A percentile compares a stretch with the other conserved stretches of the same genome.
These are phyloP conservation scores for Lissocephala sabroskyi DNA, from an alignment of 2,888 invertebrate genomes.

Conservation along the genomic window DNA sequence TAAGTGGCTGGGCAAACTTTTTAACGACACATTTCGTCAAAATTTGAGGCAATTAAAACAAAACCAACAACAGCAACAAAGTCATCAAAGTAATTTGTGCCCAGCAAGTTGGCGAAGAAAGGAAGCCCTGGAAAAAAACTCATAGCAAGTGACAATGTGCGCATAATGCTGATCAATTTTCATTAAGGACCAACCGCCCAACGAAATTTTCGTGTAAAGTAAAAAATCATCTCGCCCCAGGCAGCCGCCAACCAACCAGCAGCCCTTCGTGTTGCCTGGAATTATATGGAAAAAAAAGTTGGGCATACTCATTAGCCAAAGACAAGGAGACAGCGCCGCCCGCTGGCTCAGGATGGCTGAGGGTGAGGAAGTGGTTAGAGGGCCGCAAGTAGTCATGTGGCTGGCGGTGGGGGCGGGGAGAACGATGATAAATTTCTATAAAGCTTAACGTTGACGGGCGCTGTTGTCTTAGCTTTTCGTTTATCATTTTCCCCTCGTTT, in stretches of 20 bases:
- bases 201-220: conserved; percentile 19
- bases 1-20: too few relatives aligned
- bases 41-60: too few relatives aligned
- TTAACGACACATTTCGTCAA: too few relatives aligned
- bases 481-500: conserved; percentile 7
- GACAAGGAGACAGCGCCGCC: conserved; percentile 30
- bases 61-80: conserved; percentile 23
- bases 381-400: too few relatives aligned
- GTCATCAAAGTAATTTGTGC: conserved; percentile 41
- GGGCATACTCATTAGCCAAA: conserved; percentile 39
- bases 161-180: conserved; percentile 47
- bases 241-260: not conserved
- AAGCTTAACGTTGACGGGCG: conserved; percentile 43
- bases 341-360: not conserved
- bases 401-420: not conserved
- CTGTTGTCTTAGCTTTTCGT: conserved; percentile 9
- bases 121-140: not conserved
- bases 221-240: conserved; percentile 21
- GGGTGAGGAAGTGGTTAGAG: too few relatives aligned
- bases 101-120: not conserved
- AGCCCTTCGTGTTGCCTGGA: conserved; percentile 6
- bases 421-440: conserved; percentile 47
- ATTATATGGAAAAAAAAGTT: conserved; percentile 22
- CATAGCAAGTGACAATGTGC: conserved; percentile 23
- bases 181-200: conserved; percentile 27